Conservation (phyloP, 1,140 invertebrate genomes). For the Ectropis grisescens region DNA sequence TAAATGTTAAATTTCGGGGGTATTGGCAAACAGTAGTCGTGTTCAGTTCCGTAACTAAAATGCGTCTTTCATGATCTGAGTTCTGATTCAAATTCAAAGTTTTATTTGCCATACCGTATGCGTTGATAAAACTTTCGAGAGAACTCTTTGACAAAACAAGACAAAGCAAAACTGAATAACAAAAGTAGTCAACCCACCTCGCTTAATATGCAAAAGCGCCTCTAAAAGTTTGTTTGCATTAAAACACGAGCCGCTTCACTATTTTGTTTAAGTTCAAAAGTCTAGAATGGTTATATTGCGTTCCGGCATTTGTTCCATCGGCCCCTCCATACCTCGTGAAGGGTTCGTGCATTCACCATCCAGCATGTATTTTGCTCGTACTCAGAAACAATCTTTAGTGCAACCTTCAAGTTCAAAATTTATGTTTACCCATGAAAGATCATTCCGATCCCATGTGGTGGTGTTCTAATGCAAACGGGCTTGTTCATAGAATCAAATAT, state of each 20-base stretch:
- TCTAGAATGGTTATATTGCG: constrained; percentile 69
- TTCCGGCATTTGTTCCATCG: constrained; percentile 64
- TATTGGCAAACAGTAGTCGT: too few species aligned
- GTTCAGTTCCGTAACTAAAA: too few species aligned
- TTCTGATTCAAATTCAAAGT: constrained; percentile 9
- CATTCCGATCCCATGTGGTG: constrained; percentile 21
- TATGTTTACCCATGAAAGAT: too few species aligned
- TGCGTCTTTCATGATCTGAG: constrained; percentile 46
- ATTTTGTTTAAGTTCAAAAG: constrained; percentile 65
- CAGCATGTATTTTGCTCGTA: constrained; percentile 28
- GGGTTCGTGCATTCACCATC: constrained; percentile 39
- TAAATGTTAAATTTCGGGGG: too few species aligned
- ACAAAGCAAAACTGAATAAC: constrained; percentile 67
- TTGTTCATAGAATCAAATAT: constrained; percentile 36
- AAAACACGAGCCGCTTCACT: constrained; percentile 69
- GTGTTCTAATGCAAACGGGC: constrained; percentile 69
- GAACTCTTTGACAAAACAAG: constrained; percentile 43
- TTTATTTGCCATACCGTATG: constrained; percentile 16
- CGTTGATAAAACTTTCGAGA: constrained; percentile 23
- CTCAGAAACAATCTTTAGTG: constrained; percentile 29
- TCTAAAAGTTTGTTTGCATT: constrained; percentile 70
- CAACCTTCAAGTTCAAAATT: constrained; percentile 16
- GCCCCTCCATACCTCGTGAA: constrained; percentile 32
- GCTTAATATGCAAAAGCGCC: constrained; percentile 70
- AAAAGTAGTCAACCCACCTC: constrained; percentile 68